phyloP scores from a whole-genome alignment of 2,113 vertebrate species.

The Cyphomyrus plagiostoma region DNA sequence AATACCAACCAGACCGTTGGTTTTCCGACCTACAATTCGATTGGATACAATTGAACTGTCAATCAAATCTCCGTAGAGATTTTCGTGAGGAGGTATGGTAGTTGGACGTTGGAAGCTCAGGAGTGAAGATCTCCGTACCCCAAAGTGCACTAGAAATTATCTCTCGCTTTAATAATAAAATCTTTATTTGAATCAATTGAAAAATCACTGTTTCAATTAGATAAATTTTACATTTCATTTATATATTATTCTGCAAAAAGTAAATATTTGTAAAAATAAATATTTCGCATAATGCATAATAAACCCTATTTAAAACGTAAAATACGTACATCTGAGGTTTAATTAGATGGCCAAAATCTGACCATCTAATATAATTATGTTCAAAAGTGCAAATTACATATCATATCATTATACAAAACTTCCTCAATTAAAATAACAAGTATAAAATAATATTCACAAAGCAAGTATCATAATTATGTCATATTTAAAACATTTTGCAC shows the following conservation, averaged over 20 bases:
- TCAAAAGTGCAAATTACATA: background rate
- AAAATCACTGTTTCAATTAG: background rate
- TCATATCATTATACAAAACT: background rate
- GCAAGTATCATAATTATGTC: background rate
- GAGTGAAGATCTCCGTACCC: constrained; percentile 48
- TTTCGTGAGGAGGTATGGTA: constrained; percentile 34
- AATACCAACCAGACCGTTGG: constrained; percentile 35
- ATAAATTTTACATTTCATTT: background rate
- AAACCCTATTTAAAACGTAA: background rate
- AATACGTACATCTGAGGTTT: background rate
- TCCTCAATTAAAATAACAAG: background rate
- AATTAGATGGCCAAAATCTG: background rate
- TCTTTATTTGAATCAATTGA: background rate
- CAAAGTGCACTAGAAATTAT: background rate
- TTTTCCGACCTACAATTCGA: constrained; percentile 26
- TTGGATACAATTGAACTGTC: constrained; percentile 49
- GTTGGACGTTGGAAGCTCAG: constrained; percentile 47
- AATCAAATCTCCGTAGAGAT: constrained; percentile 47
- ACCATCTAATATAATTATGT: background rate
- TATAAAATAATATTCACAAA: background rate
- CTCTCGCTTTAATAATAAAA: background rate
- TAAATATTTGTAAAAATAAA: background rate
- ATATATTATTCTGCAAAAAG: background rate
- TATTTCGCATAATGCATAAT: background rate
- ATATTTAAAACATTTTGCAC: background rate